A percentile compares a stretch with the other conserved stretches of the same genome.
Conservation (phyloP, 1,140 invertebrate genomes). For the Diabrotica undecimpunctata region DNA sequence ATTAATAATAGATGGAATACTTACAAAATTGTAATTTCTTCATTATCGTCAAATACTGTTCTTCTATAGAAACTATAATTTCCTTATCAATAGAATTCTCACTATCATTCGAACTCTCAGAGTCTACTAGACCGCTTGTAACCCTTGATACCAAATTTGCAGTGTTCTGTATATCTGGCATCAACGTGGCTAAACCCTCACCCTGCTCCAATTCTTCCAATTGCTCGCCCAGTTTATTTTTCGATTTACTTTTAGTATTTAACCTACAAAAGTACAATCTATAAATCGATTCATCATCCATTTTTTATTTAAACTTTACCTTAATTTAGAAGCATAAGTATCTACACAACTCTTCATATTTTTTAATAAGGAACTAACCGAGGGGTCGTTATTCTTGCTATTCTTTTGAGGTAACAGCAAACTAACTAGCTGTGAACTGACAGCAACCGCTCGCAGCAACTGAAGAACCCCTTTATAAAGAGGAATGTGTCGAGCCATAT, state of each 20-base stretch:
- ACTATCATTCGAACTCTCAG: constrained; percentile 33
- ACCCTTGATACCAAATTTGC: constrained; percentile 71
- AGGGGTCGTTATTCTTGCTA: constrained; percentile 46
- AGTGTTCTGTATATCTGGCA: constrained; percentile 84
- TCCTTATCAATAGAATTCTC: constrained; percentile 50
- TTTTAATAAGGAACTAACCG: constrained; percentile 66
- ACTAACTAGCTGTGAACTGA: constrained; percentile 62
- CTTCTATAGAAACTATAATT: constrained; percentile 56
- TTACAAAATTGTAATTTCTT: constrained; percentile 83
- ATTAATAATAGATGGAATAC: constrained; percentile 28
- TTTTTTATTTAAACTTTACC: constrained; percentile 48
- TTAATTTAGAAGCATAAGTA: constrained; percentile 80
- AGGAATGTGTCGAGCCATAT: constrained; percentile 92
- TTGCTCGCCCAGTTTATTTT: constrained; percentile 49
- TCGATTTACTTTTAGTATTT: constrained; percentile 40
- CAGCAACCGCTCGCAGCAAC: constrained; percentile 74
- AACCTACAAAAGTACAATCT: constrained; percentile 19
- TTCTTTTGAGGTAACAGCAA: constrained; percentile 59
- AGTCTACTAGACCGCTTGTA: constrained; percentile 47
- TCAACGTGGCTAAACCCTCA: constrained; percentile 80
- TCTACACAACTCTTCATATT: constrained; percentile 90
- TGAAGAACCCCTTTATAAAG: constrained; percentile 82
- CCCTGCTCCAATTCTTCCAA: constrained; percentile 75
- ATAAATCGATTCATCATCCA: background rate
- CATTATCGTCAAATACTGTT: constrained; percentile 82